Percentiles rank a stretch among this genome's conserved stretches.
phyloP scores from a whole-genome alignment of 2,888 invertebrate species.

The Phortica magna region DNA sequence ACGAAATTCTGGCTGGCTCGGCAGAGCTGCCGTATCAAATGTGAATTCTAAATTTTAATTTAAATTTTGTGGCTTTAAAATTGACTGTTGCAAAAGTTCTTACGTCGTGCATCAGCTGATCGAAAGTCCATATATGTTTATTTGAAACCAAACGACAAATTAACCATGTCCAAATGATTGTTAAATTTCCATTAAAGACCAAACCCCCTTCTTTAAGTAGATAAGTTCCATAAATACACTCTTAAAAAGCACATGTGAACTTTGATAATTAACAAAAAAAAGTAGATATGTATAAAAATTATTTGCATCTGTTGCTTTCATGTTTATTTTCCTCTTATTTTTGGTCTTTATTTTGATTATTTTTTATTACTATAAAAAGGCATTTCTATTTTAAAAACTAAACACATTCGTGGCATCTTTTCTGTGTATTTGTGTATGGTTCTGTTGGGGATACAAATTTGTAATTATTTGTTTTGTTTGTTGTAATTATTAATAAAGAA shows the following conservation, averaged over 20 bases:
- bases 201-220: no score
- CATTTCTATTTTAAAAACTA: neutral
- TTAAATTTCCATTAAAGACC: no score
- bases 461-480: neutral
- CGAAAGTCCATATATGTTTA: no score
- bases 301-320: neutral
- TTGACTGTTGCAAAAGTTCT: no score
- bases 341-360: slow-evolving; percentile 1
- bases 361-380: slow-evolving; percentile 13
- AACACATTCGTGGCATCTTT: neutral
- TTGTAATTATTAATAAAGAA: no score
- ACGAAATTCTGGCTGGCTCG: no score
- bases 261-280: neutral
- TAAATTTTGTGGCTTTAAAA: no score
- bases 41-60: no score
- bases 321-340: neutral
- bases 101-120: no score
- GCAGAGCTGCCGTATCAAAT: no score
- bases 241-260: neutral
- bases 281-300: neutral
- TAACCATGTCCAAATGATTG: no score
- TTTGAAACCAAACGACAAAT: no score
- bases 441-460: neutral
- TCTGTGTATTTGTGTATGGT: neutral
- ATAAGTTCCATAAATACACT: neutral